These are phyloP conservation scores for Adineta ricciae DNA, from an alignment of 2,888 invertebrate species.

Conservation along the genomic window DNA sequence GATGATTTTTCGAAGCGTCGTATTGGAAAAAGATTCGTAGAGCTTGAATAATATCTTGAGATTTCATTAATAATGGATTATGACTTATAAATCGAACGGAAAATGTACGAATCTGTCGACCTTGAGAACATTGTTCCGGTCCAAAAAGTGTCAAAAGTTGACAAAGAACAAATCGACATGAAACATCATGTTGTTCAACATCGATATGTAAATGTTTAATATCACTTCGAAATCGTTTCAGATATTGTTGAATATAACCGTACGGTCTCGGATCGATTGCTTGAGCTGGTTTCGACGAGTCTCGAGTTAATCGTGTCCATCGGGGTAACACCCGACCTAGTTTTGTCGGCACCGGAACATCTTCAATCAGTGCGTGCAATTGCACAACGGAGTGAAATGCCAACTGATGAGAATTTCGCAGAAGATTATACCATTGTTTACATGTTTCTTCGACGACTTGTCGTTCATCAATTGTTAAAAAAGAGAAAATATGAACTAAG, in stretches of 20 bases:
- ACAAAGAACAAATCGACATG: background rate
- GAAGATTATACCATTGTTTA: background rate
- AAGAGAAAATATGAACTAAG: slow-evolving; percentile 4
- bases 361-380: background rate
- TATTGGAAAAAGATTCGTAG: slow-evolving; percentile 1
- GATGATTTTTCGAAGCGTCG: background rate
- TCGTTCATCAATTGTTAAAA: slow-evolving; percentile 11
- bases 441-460: background rate
- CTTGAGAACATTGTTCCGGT: background rate
- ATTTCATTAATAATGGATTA: background rate
- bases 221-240: background rate
- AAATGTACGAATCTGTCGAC: background rate
- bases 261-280: background rate
- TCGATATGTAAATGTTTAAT: slow-evolving; percentile 12
- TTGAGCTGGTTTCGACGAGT: background rate
- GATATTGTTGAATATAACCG: background rate
- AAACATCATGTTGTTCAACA: slow-evolving; percentile 1
- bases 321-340: background rate
- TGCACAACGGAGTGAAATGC: background rate
- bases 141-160: background rate
- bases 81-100: background rate
- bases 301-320: background rate
- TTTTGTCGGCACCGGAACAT: background rate
- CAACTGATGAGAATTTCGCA: background rate
- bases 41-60: background rate